Evolutionary conservation across 2,797 vertebrate genomes (phyloP).

Genomic region (Micropoecilia bifurca): DNA sequence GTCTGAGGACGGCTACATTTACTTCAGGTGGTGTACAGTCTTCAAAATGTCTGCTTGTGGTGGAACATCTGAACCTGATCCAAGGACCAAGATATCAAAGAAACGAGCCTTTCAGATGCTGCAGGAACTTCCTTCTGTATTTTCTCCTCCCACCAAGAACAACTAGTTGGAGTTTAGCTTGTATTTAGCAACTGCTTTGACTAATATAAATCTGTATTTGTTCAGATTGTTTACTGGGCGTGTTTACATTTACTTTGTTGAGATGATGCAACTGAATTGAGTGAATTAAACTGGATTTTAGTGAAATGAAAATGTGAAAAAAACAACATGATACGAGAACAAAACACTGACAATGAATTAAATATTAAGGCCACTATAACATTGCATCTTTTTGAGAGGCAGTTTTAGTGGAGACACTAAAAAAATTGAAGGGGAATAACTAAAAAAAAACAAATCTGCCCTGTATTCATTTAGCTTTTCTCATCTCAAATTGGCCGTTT

Average conservation of each 20-base stretch:
- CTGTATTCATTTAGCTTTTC: slow-evolving; percentile 11
- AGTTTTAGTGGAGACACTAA: slow-evolving; percentile 33
- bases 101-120: too few species aligned
- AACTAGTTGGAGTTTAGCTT: neutral
- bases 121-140: neutral
- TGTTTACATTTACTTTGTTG: slow-evolving; percentile 13
- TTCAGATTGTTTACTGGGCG: neutral
- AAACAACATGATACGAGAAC: neutral
- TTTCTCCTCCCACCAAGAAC: neutral
- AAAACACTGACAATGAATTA: slow-evolving; percentile 33
- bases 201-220: neutral
- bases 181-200: neutral
- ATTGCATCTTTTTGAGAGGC: slow-evolving; percentile 26
- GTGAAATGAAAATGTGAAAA: slow-evolving; percentile 26
- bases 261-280: slow-evolving; percentile 12
- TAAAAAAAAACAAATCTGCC: slow-evolving; percentile 15
- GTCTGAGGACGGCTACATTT: neutral
- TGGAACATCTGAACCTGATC: neutral
- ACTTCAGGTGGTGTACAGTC: neutral
- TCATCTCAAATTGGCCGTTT: neutral
- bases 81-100: neutral
- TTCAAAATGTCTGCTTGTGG: neutral
- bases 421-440: slow-evolving; percentile 27
- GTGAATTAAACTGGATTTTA: slow-evolving; percentile 24
- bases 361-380: slow-evolving; percentile 39